Evolutionary conservation across 2,888 invertebrate species (phyloP).

Genomic region (Dasysyrphus tricinctus): DNA sequence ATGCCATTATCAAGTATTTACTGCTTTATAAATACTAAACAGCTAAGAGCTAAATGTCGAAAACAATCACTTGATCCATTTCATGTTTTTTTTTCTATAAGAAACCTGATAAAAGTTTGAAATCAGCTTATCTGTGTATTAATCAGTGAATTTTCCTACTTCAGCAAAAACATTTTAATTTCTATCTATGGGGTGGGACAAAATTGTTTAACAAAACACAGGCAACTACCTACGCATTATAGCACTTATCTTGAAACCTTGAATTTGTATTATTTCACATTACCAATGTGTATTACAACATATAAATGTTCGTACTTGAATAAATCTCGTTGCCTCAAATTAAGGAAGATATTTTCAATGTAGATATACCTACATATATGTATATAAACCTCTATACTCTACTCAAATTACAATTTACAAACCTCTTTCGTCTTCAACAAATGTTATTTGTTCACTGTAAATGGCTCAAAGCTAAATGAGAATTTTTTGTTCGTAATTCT

Average conservation of each 20-base stretch:
- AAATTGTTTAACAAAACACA: neutral
- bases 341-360: conserved; percentile 56
- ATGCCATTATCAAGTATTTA: too few relatives aligned
- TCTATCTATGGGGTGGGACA: too few relatives aligned
- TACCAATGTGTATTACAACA: conserved; percentile 51
- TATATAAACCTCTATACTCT: too few relatives aligned
- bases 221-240: neutral
- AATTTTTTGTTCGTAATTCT: conserved; percentile 54
- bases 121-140: too few relatives aligned
- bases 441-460: conserved; percentile 67
- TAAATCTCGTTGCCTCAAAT: conserved; percentile 54
- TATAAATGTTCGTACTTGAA: conserved; percentile 54
- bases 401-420: neutral
- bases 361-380: conserved; percentile 7
- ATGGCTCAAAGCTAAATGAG: conserved; percentile 66
- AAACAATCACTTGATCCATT: too few relatives aligned
- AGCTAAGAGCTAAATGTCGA: too few relatives aligned
- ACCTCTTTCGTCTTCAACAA: conserved; percentile 39
- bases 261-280: conserved; percentile 37
- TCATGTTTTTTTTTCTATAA: too few relatives aligned
- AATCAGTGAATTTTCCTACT: too few relatives aligned
- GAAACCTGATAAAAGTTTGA: too few relatives aligned
- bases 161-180: too few relatives aligned
- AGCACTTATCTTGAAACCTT: conserved; percentile 16
- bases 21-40: too few relatives aligned